These are phyloP conservation scores for Perithous albicinctus DNA, from an alignment of 2,888 invertebrate genomes.

Conservation along the genomic window DNA sequence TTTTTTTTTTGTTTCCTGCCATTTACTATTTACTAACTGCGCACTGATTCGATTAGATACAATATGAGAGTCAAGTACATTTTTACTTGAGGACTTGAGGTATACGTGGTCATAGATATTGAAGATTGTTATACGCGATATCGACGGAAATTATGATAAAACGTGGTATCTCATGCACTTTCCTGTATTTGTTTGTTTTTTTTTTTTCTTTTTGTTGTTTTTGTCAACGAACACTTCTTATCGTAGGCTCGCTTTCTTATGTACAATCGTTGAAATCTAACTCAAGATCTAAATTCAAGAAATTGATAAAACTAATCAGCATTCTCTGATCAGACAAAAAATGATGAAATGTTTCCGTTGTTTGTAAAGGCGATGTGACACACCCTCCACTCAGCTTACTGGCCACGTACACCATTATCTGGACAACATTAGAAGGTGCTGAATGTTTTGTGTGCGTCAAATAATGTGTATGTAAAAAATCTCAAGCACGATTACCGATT, in stretches of 20 bases:
- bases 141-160: not conserved
- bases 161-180: not conserved
- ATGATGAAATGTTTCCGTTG: not conserved
- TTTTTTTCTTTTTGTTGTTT: not conserved
- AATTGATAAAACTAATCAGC: not conserved
- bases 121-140: not conserved
- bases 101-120: not conserved
- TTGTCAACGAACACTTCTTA: not conserved
- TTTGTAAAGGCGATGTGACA: too few relatives aligned
- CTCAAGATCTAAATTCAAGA: not conserved
- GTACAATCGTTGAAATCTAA: not conserved
- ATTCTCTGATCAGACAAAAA: not conserved
- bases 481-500: too few relatives aligned
- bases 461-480: too few relatives aligned
- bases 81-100: not conserved
- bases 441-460: too few relatives aligned
- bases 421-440: too few relatives aligned
- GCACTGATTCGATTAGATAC: conserved; percentile 7
- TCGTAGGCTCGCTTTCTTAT: not conserved
- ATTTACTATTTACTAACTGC: not conserved
- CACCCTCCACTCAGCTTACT: too few relatives aligned
- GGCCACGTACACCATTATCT: too few relatives aligned
- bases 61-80: not conserved
- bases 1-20: not conserved
- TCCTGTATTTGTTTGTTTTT: not conserved